These are phyloP conservation scores for Pristionchus exspectatus DNA, from an alignment of 2,888 invertebrate species.

Conservation along the genomic window DNA sequence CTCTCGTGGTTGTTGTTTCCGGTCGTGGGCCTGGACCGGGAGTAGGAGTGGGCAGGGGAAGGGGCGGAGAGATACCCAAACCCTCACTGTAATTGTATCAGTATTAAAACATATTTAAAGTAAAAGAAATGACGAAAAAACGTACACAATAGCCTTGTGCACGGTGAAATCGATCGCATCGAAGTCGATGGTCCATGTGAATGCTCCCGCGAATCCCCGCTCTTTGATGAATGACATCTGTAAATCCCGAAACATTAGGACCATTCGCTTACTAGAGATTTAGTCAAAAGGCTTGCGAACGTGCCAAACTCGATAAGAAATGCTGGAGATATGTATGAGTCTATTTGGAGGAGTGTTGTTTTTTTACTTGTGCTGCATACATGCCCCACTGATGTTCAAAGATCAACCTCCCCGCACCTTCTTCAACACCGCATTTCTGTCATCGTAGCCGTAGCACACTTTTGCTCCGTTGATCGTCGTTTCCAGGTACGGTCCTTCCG, in stretches of 20 bases:
- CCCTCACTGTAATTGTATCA: background rate
- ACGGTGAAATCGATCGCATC: slow-evolving; percentile 54
- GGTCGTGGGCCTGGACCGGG: background rate
- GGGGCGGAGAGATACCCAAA: background rate
- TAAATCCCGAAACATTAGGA: background rate
- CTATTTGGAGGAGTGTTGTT: no score
- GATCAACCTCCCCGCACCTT: background rate
- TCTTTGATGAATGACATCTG: slow-evolving; percentile 57
- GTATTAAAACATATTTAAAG: background rate
- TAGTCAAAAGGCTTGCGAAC: no score
- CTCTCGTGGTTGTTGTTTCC: background rate
- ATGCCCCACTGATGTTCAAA: background rate
- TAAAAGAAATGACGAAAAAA: no score
- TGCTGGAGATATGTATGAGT: no score
- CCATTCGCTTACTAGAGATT: no score
- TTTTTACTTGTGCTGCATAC: no score
- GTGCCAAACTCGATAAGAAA: no score
- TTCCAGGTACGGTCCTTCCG: slow-evolving; percentile 35
- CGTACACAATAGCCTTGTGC: slow-evolving; percentile 1
- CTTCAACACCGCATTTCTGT: slow-evolving; percentile 22
- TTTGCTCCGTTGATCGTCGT: slow-evolving; percentile 16
- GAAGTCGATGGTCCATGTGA: slow-evolving; percentile 58
- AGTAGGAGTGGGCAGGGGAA: background rate
- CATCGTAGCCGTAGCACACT: slow-evolving; percentile 50
- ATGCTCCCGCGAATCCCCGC: slow-evolving; percentile 55